These are phyloP conservation scores for Zeuzera pyrina DNA, from an alignment of 2,888 invertebrate genomes.

Conservation along the genomic window DNA sequence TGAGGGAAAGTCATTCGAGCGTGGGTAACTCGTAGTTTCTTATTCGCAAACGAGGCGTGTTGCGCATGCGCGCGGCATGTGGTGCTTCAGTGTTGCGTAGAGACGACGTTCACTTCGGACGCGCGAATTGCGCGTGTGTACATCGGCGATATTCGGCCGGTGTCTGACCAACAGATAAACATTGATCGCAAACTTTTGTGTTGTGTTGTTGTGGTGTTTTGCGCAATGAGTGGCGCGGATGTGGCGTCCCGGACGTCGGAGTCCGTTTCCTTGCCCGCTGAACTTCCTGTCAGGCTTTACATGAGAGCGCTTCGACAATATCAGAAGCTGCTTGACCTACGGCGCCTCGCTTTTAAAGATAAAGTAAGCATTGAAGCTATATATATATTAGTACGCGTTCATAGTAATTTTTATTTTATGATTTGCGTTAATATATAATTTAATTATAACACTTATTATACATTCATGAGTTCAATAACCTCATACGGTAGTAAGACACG, in stretches of 20 bases:
- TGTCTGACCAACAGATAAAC: slow-evolving; percentile 46
- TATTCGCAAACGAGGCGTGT: slow-evolving; percentile 51
- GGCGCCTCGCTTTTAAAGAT: slow-evolving; percentile 65
- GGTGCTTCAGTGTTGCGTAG: slow-evolving; percentile 61
- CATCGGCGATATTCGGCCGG: slow-evolving; percentile 29
- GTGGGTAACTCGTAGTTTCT: slow-evolving; percentile 46
- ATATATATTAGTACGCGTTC: not conserved
- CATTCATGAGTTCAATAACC: not conserved
- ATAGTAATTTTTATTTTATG: too few relatives aligned
- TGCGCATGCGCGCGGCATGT: slow-evolving; percentile 52
- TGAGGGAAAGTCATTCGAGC: slow-evolving; percentile 58
- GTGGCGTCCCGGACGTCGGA: slow-evolving; percentile 49
- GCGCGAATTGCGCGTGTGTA: slow-evolving; percentile 52
- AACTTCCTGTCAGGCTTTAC: slow-evolving; percentile 67
- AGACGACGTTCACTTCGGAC: slow-evolving; percentile 68
- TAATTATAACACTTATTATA: not conserved
- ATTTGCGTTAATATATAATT: not conserved
- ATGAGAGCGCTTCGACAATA: slow-evolving; percentile 76
- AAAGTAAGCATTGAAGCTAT: slow-evolving; percentile 46
- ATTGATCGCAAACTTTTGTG: slow-evolving; percentile 20
- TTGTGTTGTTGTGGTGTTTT: slow-evolving; percentile 21
- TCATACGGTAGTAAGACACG: not conserved
- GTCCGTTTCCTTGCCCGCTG: slow-evolving; percentile 36
- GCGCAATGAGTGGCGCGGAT: slow-evolving; percentile 49
- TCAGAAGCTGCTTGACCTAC: slow-evolving; percentile 73